Conservation (phyloP, 2,888 invertebrate genomes). For the Brenthis ino region DNA sequence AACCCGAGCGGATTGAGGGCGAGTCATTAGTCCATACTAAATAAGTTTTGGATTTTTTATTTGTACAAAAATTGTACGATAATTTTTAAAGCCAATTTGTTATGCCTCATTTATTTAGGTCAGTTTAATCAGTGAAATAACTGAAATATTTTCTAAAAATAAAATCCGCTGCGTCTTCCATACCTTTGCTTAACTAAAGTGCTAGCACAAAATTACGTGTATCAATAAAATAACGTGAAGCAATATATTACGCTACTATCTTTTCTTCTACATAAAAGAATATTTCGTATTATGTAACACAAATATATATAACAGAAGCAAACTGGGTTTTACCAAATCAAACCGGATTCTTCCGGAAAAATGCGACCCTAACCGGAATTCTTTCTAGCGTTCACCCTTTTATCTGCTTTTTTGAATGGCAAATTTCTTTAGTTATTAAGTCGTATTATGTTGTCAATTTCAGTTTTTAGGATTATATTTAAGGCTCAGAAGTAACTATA, state of each 20-base stretch:
- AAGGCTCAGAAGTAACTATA: too few relatives aligned
- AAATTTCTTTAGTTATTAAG: conserved; percentile 42
- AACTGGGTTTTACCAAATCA: conserved; percentile 22
- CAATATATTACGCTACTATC: conserved; percentile 6
- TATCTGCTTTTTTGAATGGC: conserved; percentile 41
- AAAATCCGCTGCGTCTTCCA: too few relatives aligned
- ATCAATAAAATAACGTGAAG: conserved; percentile 10
- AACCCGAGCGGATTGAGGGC: too few relatives aligned
- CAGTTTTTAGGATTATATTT: not conserved
- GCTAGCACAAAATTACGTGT: not conserved
- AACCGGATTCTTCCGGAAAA: conserved; percentile 40
- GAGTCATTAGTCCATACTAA: too few relatives aligned
- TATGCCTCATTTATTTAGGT: too few relatives aligned
- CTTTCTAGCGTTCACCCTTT: conserved; percentile 38
- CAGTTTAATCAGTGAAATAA: too few relatives aligned
- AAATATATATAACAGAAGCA: conserved; percentile 15
- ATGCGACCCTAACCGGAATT: conserved; percentile 42
- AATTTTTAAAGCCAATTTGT: too few relatives aligned
- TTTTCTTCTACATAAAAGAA: conserved; percentile 13
- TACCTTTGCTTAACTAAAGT: too few relatives aligned
- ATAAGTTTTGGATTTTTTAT: too few relatives aligned
- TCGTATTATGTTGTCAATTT: conserved; percentile 35
- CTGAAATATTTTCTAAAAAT: too few relatives aligned
- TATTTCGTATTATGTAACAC: conserved; percentile 16
- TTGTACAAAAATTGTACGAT: too few relatives aligned